phyloP scores from a whole-genome alignment of 2,113 vertebrate genomes.

The Tachuris rubrigastra region DNA sequence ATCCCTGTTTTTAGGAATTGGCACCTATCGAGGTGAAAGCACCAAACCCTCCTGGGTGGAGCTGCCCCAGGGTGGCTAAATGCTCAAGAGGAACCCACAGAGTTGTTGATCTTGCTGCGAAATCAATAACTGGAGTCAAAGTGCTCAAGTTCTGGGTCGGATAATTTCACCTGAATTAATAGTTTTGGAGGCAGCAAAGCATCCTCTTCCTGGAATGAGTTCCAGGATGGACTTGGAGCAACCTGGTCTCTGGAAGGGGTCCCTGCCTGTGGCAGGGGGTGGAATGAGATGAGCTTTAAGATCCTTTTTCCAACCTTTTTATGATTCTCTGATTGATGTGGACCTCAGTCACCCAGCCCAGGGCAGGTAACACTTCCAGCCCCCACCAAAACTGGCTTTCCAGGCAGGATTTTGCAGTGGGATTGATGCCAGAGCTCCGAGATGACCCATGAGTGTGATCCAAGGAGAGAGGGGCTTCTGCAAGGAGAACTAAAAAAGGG shows the following conservation, averaged over 20 bases:
- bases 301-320: not conserved
- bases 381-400: not conserved
- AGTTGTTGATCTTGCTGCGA: not conserved
- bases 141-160: not conserved
- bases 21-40: not conserved
- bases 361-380: not conserved
- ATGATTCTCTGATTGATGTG: not conserved
- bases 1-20: not conserved
- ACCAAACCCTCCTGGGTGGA: not conserved
- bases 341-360: not conserved
- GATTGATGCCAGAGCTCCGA: not conserved
- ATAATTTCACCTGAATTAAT: not conserved
- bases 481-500: not conserved
- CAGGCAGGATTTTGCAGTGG: not conserved
- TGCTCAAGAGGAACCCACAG: not conserved
- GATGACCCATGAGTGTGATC: not conserved
- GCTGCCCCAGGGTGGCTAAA: not conserved
- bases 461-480: not conserved
- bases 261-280: not conserved
- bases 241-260: not conserved
- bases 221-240: not conserved
- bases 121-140: not conserved
- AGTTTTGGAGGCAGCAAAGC: not conserved
- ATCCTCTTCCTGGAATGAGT: not conserved
- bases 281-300: not conserved